Percentiles rank a stretch among this genome's conserved stretches.
phyloP scores from a whole-genome alignment of 2,797 vertebrate species.

The Denticeps clupeoides region DNA sequence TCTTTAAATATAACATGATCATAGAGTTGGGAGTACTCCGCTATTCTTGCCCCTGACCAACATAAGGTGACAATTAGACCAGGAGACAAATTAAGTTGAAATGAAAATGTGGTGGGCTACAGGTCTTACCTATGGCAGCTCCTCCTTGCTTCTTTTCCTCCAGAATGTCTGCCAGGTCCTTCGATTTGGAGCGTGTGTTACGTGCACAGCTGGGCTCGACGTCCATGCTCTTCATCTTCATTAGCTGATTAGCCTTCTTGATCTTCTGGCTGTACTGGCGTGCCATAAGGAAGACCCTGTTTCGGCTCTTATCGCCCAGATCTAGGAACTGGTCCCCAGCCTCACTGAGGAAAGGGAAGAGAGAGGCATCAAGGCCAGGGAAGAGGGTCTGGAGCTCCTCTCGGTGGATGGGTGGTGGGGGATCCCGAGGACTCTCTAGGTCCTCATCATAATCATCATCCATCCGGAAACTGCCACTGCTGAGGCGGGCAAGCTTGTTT shows the following conservation, averaged over 20 bases:
- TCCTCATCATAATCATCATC: constrained; percentile 64
- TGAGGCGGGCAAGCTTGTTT: constrained; percentile 62
- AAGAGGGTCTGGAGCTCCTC: constrained; percentile 57
- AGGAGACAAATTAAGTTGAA: background rate
- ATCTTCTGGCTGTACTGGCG: constrained; percentile 98
- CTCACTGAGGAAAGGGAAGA: constrained; percentile 53
- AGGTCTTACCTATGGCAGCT: constrained; percentile 79
- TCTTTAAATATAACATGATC: constrained; percentile 88
- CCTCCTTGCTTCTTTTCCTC: constrained; percentile 97
- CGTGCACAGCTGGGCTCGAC: constrained; percentile 64
- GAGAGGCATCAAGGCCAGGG: constrained; percentile 58
- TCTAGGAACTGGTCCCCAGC: constrained; percentile 60
- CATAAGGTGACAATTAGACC: too few relatives aligned
- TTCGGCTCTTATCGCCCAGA: constrained; percentile 73
- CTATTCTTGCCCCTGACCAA: constrained; percentile 92
- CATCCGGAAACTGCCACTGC: constrained; percentile 62
- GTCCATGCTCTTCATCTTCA: constrained; percentile 85
- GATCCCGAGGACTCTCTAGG: constrained; percentile 34
- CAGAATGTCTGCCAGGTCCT: constrained; percentile 84
- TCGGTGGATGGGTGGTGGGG: constrained; percentile 38
- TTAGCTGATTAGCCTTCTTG: constrained; percentile 90
- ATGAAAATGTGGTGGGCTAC: background rate
- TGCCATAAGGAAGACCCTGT: constrained; percentile 89
- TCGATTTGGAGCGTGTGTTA: constrained; percentile 46
- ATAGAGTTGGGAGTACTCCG: constrained; percentile 94